Evolutionary conservation across 2,113 vertebrate genomes (phyloP), one percentile per base, ranked within the genome.

Genomic region (Oryzias melastigma): DNA sequence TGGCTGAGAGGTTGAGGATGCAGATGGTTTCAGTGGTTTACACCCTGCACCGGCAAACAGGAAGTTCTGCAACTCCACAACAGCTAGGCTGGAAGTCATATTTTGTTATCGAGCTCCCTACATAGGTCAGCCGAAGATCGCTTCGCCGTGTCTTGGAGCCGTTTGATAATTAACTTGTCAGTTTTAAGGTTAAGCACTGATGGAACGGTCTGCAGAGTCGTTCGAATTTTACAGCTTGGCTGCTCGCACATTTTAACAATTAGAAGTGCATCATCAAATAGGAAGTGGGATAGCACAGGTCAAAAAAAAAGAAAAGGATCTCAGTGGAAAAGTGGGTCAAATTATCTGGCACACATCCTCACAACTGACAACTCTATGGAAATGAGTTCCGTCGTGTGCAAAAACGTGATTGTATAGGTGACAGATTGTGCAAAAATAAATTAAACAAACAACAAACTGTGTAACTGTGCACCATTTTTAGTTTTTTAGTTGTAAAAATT

Each of bases 321-420:
- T 27, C 8, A 35, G 63, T 59, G 56, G 62, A 66, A 76, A 85
- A 86, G 64, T 88, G 74, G 83, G 81, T 75, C 78, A 83, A 77
- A 62, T 74, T 78, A 69, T 72, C 27, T 43, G 47, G 62, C 72
- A 73, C 43, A 61, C n/a, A 40, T 19, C 29, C 53, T 19, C n/a
- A 52, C 22, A 43, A 54, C 51, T 22, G 25, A 29, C 50, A 58
- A 22, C 16, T 22, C 41, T 29, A 27, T 63, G 27, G 16, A 56
- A 15, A 27, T 0, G 1, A 18, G 49, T 18, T 35, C 14, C 24
- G 24, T 52, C 12, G 12, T 19, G 15, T 25, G 22, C 20, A 16
- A 45, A 12, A 5, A 43, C 10, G 4, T 22, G 2, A 22, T 22
- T 22, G 22, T 22, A 22, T 22, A 22, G 3, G 22, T 22, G 27